Percentiles rank a stretch among this genome's conserved stretches.
phyloP scores from a whole-genome alignment of 2,113 vertebrate species.

The Nettapus auritus region DNA sequence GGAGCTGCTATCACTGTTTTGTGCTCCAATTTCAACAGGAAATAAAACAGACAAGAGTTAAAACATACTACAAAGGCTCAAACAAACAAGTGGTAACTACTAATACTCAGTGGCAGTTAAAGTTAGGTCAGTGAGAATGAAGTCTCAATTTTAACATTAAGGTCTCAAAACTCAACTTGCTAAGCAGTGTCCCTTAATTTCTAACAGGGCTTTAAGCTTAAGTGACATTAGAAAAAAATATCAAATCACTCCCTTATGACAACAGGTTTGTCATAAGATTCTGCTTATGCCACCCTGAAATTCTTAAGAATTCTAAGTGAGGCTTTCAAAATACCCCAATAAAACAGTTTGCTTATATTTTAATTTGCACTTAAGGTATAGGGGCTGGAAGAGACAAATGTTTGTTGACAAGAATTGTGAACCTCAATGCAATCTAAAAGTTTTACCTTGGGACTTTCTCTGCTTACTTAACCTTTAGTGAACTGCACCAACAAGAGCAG shows the following conservation, averaged over 20 bases:
- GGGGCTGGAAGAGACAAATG: constrained; percentile 65
- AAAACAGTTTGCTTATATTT: constrained; percentile 66
- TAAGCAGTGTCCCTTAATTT: neutral
- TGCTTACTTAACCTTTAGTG: constrained; percentile 75
- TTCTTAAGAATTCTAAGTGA: neutral
- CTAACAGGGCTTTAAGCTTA: neutral
- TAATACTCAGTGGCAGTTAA: constrained; percentile 48
- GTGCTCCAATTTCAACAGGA: constrained; percentile 25
- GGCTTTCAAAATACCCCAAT: constrained; percentile 40
- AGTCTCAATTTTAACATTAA: neutral
- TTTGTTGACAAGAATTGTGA: constrained; percentile 55
- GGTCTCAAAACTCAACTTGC: neutral
- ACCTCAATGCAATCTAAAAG: constrained; percentile 61
- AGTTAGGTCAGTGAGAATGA: neutral
- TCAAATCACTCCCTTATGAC: neutral
- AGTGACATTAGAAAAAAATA: neutral
- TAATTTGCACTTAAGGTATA: constrained; percentile 22
- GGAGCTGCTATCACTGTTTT: neutral
- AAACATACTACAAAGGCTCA: constrained; percentile 32
- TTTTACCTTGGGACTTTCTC: constrained; percentile 72
- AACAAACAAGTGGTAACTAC: constrained; percentile 39
- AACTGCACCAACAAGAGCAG: constrained; percentile 79
- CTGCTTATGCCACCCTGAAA: constrained; percentile 35
- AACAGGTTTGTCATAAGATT: neutral
- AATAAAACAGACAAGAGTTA: constrained; percentile 21